Base-by-base conservation (phyloP, 92 coral and sea anemone species). In the Zoanthus sociatus region DNA sequence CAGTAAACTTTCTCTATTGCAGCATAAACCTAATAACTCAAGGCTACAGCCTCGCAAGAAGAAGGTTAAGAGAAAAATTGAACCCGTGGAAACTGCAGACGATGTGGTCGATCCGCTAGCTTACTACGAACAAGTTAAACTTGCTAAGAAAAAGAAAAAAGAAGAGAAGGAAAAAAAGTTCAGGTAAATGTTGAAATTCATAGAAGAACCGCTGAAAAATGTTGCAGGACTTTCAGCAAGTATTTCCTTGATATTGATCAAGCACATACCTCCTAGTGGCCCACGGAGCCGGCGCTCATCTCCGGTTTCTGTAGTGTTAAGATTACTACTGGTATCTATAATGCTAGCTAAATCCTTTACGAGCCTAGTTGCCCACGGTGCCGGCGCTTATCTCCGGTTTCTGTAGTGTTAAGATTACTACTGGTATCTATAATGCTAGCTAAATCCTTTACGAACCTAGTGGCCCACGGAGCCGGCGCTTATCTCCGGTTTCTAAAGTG, bases 111-210 rank as follows among this genome's bases (percentile, higher is more conserved):
- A 95, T 76, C 99, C 98, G 0, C 87, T 97, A 12, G 96, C 90
- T 18, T 95, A 97, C 78, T 95, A 97, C 77, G 99, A 95, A 78
- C 94, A 92, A 73, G 89, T 97, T 26, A 90, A 89, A 64, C 87
- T 89, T 37, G 84, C 86, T 81, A 97, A 97, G 90, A 92, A 89
- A 78, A 92, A 58, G 76, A 92, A 91, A n/a, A 93, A 92, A 61
- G 95, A 95, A 73, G 96, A 90, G n/a, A 91, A 90, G 74, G 73
- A 92, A 32, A 89, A 90, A 61, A 90, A 89, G 8, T 86, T 78
- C 32, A 79, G 93, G 99, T 97, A 72, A 64, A 67, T 37, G 5
- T 12, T 0, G 14, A 31, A 77, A 16, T 37, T 44, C 33, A 2
- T 4, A 37, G 18, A 20, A 26, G 30, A 6, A 9, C n/a, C 4